Base-by-base conservation (phyloP, 2,888 invertebrate species). In the Platycnemis pennipes region DNA sequence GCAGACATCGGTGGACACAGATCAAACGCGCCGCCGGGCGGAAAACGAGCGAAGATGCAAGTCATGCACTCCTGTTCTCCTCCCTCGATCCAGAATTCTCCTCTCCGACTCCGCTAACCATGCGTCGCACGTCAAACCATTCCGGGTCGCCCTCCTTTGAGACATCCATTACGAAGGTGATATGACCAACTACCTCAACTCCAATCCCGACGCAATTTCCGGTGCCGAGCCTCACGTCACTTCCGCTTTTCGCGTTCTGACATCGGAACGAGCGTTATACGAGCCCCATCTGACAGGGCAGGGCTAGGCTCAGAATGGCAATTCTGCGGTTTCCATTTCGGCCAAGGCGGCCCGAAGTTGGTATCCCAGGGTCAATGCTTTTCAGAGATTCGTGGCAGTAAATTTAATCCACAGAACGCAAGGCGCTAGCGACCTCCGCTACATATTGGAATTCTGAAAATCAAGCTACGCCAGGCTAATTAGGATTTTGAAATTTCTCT, bases 191-290 rank as follows among this genome's bases (percentile, higher is more conserved):
- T 37, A 37, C 77, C 7, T 0, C 13, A 77, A 37, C 77, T 77
- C 77, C 37, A 77, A 77, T 77, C 31, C 77, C 77, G 37, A 37
- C 77, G 77, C 77, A 77, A 77, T 77, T 77, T 77, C 77, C 77
- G 77, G 77, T 16, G 37, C 77, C 31, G 3, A 37, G 13, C 77
- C 31, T n/a, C 63, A 13, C 63, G 63, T 63, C 63, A 26, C 26
- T 26, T 63, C 63, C 63, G 63, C n/a, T 63, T 63, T n/a, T 8
- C 63, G n/a, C 63, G 63, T 3, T 3, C 16, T 53, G 26, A 26
- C 63, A 26, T 63, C 63, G 26, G 63, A 26, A 26, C 63, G n/a
- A 26, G 63, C 19, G 7, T 7, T 26, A 63, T 63, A 26, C n/a
- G 63, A 63, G 19, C 22, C n/a, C 26, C n/a, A 7, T 7, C 26